Percentiles rank a stretch among this genome's conserved stretches.
phyloP scores from a whole-genome alignment of 2,797 vertebrate genomes.

The Sternotherus odoratus region DNA sequence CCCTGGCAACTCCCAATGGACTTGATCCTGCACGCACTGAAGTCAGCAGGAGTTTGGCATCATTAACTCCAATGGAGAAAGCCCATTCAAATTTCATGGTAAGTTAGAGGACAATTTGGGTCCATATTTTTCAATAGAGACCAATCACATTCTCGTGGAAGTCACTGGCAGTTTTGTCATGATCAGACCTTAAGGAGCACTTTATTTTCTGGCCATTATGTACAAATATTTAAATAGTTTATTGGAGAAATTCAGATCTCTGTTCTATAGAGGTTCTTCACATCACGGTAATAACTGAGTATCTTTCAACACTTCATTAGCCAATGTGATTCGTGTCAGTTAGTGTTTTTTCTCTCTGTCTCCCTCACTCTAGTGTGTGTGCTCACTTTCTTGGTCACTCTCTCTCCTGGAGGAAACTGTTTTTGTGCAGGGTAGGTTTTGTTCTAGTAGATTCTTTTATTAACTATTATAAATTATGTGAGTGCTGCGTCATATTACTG shows the following conservation, averaged over 20 bases:
- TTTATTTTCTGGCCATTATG: not conserved
- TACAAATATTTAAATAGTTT: not conserved
- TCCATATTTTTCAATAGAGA: not conserved
- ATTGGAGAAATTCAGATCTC: not conserved
- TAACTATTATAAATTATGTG: not conserved
- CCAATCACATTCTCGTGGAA: not conserved
- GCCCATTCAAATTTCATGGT: not conserved
- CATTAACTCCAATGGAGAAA: not conserved
- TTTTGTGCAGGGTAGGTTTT: not conserved
- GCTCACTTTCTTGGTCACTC: not conserved
- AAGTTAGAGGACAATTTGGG: not conserved
- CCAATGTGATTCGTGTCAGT: not conserved
- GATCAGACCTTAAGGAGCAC: not conserved
- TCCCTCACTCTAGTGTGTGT: no score
- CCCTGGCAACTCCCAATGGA: not conserved
- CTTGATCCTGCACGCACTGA: not conserved
- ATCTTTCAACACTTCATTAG: not conserved
- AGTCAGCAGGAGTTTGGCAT: not conserved
- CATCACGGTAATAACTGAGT: not conserved
- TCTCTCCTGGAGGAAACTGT: not conserved
- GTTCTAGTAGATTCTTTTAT: fast-evolving
- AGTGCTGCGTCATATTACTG: not conserved
- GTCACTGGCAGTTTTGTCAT: not conserved
- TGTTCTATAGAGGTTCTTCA: not conserved
- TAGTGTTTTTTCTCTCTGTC: not conserved